Base-by-base conservation (phyloP, 2,888 invertebrate species). In the Shargacucullia verbasci region DNA sequence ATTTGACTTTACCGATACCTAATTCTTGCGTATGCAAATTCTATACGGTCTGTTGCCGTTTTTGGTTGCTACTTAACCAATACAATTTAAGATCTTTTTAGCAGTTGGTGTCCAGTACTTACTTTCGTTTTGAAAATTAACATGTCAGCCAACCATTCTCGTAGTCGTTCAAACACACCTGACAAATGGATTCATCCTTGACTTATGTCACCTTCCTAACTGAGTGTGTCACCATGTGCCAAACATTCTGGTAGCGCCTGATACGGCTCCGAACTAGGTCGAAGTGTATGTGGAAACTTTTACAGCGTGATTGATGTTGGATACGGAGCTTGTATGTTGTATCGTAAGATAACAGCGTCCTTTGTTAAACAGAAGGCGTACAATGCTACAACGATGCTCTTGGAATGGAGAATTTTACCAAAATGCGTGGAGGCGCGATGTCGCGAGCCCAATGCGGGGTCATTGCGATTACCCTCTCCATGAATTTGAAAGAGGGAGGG, bases 151-250 rank as follows among this genome's bases (percentile, higher is more conserved):
- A 53, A 56, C 43, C 33, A 29, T 39, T 34, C 12, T 10, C 6
- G 15, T 31, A 48, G 37, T 48, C 55, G 47, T 73, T 76, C 34
- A 31, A 73, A 68, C 72, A 31, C 74, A 68, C 72, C 56, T 65
- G 52, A 39, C 68, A 67, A 79, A 83, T 79, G 48, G 66, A 76
- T 76, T 61, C 56, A 71, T 69, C 83, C 83, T 84, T 82, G 79
- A 72, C 70, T 73, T 60, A 52, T 67, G 71, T 70, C 69, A 68
- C 67, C 65, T 73, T 48, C 20, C 33, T 47, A 68, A 44, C 62
- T 45, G 38, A 12, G 37, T 6, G 57, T 44, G 61, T 49, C 56
- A 47, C 41, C 14, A 37, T 29, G 37, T 44, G 43, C 38, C 40
- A 50, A 47, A 44, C 38, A 38, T 41, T 52, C 49, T 53, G 48